Evolutionary conservation across 2,888 invertebrate species (phyloP).

Genomic region (Thysanoteuthis rhombus): DNA sequence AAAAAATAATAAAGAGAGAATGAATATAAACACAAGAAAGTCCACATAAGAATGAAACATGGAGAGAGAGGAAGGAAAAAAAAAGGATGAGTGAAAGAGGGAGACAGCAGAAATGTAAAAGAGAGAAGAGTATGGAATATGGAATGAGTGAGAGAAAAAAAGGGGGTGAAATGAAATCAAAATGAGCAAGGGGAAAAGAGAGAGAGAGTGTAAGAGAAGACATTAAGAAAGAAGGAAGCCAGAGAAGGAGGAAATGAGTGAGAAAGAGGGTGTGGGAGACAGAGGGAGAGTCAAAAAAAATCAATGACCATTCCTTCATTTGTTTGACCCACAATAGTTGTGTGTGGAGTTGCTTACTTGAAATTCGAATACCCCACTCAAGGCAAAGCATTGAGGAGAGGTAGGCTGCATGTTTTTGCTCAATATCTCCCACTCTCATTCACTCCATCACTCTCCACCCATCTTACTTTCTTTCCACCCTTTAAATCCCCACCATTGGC

Average conservation of each 20-base stretch:
- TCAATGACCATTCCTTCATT: not conserved
- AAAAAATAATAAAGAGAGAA: no score
- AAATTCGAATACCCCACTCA: not conserved
- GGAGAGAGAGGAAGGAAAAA: no score
- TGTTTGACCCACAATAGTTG: conserved; percentile 12
- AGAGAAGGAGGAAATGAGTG: not conserved
- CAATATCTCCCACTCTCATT: not conserved
- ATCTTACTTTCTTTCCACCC: not conserved
- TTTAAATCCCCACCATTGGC: not conserved
- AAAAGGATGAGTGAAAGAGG: no score
- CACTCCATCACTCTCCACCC: not conserved
- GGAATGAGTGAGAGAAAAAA: no score
- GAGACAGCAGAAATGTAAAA: no score
- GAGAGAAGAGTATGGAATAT: no score
- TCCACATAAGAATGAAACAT: no score
- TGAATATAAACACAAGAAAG: no score
- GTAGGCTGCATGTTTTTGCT: not conserved
- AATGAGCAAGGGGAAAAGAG: not conserved
- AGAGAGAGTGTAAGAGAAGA: not conserved
- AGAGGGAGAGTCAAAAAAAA: not conserved
- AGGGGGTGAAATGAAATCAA: no score
- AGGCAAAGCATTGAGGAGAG: not conserved
- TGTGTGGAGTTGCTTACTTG: not conserved
- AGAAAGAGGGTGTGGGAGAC: not conserved
- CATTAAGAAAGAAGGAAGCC: not conserved